phyloP scores from a whole-genome alignment of 1,140 invertebrate species.

The Daktulosphaira vitifoliae region DNA sequence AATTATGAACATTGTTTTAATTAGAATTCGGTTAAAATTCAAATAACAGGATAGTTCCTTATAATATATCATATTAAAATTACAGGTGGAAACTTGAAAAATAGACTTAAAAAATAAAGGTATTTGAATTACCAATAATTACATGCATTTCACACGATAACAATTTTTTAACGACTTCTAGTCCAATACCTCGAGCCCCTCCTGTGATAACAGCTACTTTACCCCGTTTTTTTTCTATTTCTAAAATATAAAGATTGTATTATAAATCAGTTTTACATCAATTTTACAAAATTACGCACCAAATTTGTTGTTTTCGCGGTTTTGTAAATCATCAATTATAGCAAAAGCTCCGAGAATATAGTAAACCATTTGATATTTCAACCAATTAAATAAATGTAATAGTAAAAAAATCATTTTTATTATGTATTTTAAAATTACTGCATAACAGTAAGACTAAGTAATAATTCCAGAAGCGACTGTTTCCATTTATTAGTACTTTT shows the following conservation, averaged over 20 bases:
- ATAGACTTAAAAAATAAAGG: too few species aligned
- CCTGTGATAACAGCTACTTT: conserved; percentile 79
- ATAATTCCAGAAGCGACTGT: too few species aligned
- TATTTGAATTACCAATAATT: conserved; percentile 63
- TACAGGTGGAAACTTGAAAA: too few species aligned
- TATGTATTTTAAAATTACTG: too few species aligned
- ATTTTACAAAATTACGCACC: conserved; percentile 43
- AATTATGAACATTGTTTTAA: too few species aligned
- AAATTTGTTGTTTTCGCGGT: conserved; percentile 48
- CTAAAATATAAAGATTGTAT: conserved; percentile 43
- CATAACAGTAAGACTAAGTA: too few species aligned
- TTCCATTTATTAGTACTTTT: too few species aligned
- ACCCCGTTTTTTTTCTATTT: conserved; percentile 49
- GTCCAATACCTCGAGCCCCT: conserved; percentile 76
- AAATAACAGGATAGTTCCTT: too few species aligned
- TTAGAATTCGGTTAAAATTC: too few species aligned
- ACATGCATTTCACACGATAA: conserved; percentile 72
- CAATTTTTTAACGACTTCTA: conserved; percentile 67
- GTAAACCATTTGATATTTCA: conserved; percentile 45
- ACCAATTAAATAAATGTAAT: conserved; percentile 4
- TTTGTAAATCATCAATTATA: conserved; percentile 47
- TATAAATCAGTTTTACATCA: conserved; percentile 1
- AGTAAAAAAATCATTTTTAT: conserved; percentile 19
- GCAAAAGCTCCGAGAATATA: conserved; percentile 48
- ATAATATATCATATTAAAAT: too few species aligned